Conservation (phyloP, 2,113 vertebrate genomes). For the Nannospalax galili region DNA sequence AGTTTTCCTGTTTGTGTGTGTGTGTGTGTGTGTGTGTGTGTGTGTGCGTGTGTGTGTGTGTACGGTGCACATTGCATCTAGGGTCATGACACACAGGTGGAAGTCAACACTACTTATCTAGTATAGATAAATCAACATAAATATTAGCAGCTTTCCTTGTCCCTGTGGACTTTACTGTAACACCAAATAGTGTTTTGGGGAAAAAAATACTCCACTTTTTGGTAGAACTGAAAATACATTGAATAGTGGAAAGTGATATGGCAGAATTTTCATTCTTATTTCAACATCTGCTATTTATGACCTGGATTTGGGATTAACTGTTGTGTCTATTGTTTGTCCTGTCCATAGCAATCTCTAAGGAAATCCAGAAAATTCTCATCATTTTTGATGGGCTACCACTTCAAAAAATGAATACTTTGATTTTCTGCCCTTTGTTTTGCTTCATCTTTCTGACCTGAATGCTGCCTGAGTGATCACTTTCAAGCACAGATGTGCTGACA, state of each 20-base stretch:
- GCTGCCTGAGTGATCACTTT: not conserved
- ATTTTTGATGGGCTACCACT: not conserved
- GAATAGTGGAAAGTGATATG: not conserved
- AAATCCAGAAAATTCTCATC: not conserved
- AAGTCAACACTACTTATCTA: not conserved
- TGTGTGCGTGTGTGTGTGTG: not conserved
- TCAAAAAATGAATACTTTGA: not conserved
- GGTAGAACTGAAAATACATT: not conserved
- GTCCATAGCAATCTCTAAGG: not conserved
- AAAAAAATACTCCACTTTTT: not conserved
- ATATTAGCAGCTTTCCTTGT: not conserved
- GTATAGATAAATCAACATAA: not conserved
- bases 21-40: not conserved
- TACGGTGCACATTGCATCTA: too few relatives aligned
- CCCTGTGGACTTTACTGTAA: not conserved
- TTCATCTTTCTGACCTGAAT: not conserved
- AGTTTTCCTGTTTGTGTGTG: not conserved
- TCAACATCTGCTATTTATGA: not conserved
- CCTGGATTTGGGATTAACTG: not conserved
- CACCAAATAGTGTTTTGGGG: not conserved
- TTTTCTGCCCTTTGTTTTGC: not conserved
- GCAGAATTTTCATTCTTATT: not conserved
- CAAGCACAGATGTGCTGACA: not conserved
- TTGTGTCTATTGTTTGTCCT: not conserved
- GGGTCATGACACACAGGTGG: not conserved